Evolutionary conservation across 2,888 invertebrate genomes (phyloP), one percentile per base, ranked within the genome.

Genomic region (Melipona beecheii): DNA sequence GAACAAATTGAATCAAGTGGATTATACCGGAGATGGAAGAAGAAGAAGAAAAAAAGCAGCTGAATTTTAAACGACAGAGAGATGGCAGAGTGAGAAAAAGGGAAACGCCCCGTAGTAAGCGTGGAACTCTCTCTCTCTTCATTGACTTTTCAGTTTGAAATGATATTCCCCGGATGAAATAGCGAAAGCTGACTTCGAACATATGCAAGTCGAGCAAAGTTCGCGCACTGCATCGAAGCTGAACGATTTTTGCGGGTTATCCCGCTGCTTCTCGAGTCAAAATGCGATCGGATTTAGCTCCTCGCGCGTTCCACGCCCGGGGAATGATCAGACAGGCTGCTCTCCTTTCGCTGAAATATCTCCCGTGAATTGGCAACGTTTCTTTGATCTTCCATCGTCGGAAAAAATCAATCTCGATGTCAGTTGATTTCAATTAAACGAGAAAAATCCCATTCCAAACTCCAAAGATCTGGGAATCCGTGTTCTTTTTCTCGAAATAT

Each of bases 91-190:
- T 2, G 17, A 19, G 60, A 56, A 50, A 27, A 21, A 15, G 4
- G 2, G n/a, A 72, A n/a, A n/a, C n/a, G 76, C 19, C 19, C 3
- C 17, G 21, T 36, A 64, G 19, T 5, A 31, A 43, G 43, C 9
- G 43, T n/a, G 31, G 36, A 68, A 19, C 0, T 31, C 31, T 31
- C 31, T 68, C n/a, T 43, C 2, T 68, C n/a, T 17, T 60, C 60
- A 68, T 66, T 54, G 49, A 24, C 31, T 19, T 64, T 72, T 52
- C 24, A 31, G 50, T 74, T 52, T 78, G 68, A 77, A 74, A 79
- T 49, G 66, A 21, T 58, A 60, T 62, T 73, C 58, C 49, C 43
- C 4, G 68, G 17, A 9, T 21, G 50, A 56, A 50, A 69, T 69
- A 62, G n/a, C 1, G 49, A 54, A 65, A 43, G n/a, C 60, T 31